phyloP scores from a whole-genome alignment of 2,888 invertebrate species.

The Heliconius ethilla region DNA sequence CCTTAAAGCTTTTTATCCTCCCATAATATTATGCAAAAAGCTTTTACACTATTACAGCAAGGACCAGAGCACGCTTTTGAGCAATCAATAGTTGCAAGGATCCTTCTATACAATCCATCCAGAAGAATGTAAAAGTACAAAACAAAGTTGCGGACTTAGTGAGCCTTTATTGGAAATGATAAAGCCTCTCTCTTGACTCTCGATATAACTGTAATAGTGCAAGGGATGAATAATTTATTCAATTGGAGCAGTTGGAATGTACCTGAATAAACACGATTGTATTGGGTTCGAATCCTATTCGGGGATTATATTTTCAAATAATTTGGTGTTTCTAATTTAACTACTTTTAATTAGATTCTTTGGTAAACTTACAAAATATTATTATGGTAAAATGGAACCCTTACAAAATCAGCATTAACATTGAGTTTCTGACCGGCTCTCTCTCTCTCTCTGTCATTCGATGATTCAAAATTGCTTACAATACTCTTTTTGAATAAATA shows the following conservation, averaged over 20 bases:
- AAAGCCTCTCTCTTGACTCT: not conserved
- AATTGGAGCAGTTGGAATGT: not conserved
- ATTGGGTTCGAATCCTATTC: not conserved
- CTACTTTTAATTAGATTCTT: not conserved
- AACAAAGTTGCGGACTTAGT: not conserved
- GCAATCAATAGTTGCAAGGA: slow-evolving; percentile 27
- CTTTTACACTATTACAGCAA: not conserved
- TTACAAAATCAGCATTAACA: too few relatives aligned
- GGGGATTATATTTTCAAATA: not conserved
- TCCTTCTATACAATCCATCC: not conserved
- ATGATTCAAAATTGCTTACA: too few relatives aligned
- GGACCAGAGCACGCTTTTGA: slow-evolving; percentile 18
- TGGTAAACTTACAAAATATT: not conserved
- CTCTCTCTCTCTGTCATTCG: too few relatives aligned
- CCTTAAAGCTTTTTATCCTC: too few relatives aligned
- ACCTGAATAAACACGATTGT: not conserved
- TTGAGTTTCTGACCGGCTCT: too few relatives aligned
- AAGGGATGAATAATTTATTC: not conserved
- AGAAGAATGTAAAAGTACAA: slow-evolving; percentile 6
- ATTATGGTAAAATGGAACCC: too few relatives aligned
- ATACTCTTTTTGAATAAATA: too few relatives aligned
- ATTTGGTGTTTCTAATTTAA: not conserved
- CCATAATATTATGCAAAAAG: too few relatives aligned
- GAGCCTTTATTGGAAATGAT: slow-evolving; percentile 5
- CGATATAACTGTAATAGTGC: not conserved